Evolutionary conservation across 35 echinoderm and acorn worm genomes (phyloP).

Genomic region (Patiria miniata): DNA sequence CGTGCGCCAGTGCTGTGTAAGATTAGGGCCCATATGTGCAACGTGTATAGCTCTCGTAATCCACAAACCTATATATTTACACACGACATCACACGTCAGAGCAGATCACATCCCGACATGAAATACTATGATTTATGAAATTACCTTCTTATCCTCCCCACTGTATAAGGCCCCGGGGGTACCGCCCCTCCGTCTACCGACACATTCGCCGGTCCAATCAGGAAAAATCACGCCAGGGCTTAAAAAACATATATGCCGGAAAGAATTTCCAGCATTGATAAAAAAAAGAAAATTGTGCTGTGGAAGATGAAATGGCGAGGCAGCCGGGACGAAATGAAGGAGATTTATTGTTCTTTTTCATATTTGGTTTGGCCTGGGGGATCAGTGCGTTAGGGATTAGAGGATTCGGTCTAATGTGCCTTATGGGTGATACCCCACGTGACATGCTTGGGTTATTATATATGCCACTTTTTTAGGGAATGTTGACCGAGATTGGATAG

Average conservation of each 20-base stretch:
- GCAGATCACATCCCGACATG: not conserved
- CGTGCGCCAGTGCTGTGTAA: no score
- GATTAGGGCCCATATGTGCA: not conserved
- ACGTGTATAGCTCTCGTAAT: not conserved
- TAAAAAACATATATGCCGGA: constrained; percentile 2
- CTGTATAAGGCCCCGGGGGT: not conserved
- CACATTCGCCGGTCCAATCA: constrained; percentile 20
- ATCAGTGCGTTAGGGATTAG: not conserved
- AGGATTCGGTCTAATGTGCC: constrained; percentile 5
- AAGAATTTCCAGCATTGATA: constrained; percentile 19
- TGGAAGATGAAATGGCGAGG: not conserved
- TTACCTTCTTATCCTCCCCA: not conserved
- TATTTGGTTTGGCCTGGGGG: not conserved
- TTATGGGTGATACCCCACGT: not conserved
- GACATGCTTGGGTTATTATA: not conserved
- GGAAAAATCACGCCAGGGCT: not conserved
- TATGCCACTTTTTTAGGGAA: not conserved
- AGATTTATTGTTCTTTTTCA: constrained; percentile 1
- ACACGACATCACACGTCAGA: constrained; percentile 23
- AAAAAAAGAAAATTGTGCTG: not conserved
- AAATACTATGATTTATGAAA: constrained; percentile 14
- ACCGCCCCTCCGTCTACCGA: not conserved
- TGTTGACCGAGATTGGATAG: no score
- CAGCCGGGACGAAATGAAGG: not conserved
- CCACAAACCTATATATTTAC: constrained; percentile 16